Conservation (phyloP, 1,140 invertebrate species). For the Delia radicum region DNA sequence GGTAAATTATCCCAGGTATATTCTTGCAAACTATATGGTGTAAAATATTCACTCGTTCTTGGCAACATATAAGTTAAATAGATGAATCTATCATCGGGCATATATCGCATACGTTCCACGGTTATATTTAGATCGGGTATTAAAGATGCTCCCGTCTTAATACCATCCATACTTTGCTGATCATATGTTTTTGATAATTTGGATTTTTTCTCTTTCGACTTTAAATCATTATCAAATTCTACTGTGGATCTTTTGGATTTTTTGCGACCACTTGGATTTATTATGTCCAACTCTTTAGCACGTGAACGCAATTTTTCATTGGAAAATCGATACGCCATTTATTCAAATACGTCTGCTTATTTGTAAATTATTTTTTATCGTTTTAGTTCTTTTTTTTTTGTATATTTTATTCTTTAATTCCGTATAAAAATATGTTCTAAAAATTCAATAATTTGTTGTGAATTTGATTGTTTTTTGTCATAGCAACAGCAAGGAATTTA, state of each 20-base stretch:
- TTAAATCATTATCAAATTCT: not conserved
- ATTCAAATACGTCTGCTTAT: not conserved
- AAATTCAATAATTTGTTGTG: not conserved
- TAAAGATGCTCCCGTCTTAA: conserved; percentile 43
- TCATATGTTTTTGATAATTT: not conserved
- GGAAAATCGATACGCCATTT: not conserved
- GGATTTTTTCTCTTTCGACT: not conserved
- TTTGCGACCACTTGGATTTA: not conserved
- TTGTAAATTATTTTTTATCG: not conserved
- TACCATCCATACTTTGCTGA: not conserved
- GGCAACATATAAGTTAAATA: conserved; percentile 71
- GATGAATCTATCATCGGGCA: conserved; percentile 62
- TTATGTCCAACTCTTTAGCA: not conserved
- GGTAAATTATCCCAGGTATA: conserved; percentile 65
- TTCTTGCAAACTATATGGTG: conserved; percentile 67
- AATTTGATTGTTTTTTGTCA: not conserved
- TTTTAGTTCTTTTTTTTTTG: not conserved
- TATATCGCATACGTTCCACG: conserved; percentile 32
- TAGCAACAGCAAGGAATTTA: not conserved
- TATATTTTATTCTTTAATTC: too few relatives aligned
- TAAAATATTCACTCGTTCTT: conserved; percentile 67
- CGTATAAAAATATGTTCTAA: too few relatives aligned
- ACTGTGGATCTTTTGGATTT: not conserved
- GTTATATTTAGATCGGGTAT: conserved; percentile 47
- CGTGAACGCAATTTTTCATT: not conserved